Base-by-base conservation (phyloP, 2,888 invertebrate species). In the Deilephila porcellus region DNA sequence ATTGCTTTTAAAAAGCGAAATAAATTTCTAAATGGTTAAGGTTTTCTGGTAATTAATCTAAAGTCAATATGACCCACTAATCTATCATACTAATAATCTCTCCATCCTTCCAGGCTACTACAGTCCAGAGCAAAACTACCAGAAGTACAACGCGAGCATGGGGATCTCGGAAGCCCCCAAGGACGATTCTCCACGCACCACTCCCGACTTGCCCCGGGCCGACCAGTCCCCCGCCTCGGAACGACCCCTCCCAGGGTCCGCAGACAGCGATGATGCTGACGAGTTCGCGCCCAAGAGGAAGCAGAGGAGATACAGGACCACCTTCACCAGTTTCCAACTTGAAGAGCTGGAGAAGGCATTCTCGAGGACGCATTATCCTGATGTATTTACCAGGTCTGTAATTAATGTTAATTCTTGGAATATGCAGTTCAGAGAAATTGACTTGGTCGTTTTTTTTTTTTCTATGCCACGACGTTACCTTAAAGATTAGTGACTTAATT, bases 331-430 rank as follows among this genome's bases (percentile, higher is more conserved):
- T 86, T 98, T 98, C 87, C 98, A 99, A 91, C 95, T 99, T 80
- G 99, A 99, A 90, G 99, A 99, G 90, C 92, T 99, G 83, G 99
- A 99, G 92, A 99, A 99, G 88, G 99, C 99, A 0, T 99, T 99
- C 93, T 97, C 99, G 3, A 97, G 99, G 88, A 99, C 99, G 19
- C 99, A 99, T 91, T 99, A 99, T 90, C 99, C 99, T 56, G 99
- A 99, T 91, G 99, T 99, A 3, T 99, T 99, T 93, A 99, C 99
- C 63, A 97, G 98, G 98, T 98, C 86, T 93, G 94, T 60, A 20
- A 7, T 25, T 20, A 60, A 60, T 8, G 52, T 32, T 32, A 32
- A 32, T 32, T 32, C 32, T 32, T 32, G 32, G 32, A 32, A 32
- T 32, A 32, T 1, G 32, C 32, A 32, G 5, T 32, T 32, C 2